Evolutionary conservation across 2,113 vertebrate genomes (phyloP).

Genomic region (Procavia capensis): DNA sequence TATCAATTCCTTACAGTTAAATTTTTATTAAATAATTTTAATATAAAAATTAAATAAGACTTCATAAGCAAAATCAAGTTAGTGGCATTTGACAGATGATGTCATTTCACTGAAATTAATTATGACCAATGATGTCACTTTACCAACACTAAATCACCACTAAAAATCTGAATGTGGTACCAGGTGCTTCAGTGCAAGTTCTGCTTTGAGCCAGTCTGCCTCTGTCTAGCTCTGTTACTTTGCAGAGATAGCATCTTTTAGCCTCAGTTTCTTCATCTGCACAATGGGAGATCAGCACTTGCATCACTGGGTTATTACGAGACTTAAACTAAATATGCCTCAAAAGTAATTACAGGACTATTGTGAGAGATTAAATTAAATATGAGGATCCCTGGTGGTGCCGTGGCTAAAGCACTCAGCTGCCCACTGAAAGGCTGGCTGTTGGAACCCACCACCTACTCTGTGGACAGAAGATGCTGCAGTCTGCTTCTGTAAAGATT

Average conservation of each 20-base stretch:
- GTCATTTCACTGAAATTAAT: neutral
- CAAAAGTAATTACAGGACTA: neutral
- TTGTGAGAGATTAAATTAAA: neutral
- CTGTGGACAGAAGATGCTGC: neutral
- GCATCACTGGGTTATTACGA: neutral
- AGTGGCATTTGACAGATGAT: neutral
- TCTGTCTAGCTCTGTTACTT: neutral
- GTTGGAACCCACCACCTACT: neutral
- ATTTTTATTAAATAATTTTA: neutral
- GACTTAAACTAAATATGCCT: neutral
- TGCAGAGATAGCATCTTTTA: neutral
- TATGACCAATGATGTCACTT: slow-evolving; percentile 2
- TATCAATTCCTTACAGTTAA: neutral
- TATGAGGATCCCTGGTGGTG: neutral
- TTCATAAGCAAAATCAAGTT: slow-evolving; percentile 33
- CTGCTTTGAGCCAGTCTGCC: neutral
- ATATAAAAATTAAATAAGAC: slow-evolving; percentile 26
- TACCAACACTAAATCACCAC: neutral
- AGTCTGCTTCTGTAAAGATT: neutral
- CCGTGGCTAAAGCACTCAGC: neutral
- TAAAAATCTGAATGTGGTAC: neutral
- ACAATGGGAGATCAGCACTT: neutral
- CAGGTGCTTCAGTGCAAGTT: neutral
- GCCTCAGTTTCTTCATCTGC: slow-evolving; percentile 3
- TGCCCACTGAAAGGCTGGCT: neutral